These are phyloP conservation scores for Uria lomvia DNA, from an alignment of 2,113 vertebrate species.

Conservation along the genomic window DNA sequence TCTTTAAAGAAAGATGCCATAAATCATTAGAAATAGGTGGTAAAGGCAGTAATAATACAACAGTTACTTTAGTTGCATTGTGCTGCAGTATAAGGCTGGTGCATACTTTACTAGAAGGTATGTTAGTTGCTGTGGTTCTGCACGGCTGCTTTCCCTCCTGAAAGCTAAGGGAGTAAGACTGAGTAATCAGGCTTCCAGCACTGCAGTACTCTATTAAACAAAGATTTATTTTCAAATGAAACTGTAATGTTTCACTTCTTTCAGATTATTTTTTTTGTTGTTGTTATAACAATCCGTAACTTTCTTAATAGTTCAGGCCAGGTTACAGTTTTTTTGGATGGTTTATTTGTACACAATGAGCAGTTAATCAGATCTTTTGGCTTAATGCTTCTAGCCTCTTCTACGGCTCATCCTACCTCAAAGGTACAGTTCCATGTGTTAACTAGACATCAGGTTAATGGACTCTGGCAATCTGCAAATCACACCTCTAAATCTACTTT, in stretches of 20 bases:
- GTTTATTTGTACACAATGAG: background rate
- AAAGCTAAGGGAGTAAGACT: background rate
- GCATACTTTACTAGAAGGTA: background rate
- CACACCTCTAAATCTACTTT: slow-evolving; percentile 7
- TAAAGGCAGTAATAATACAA: background rate
- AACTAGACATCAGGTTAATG: slow-evolving; percentile 37
- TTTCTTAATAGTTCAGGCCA: background rate
- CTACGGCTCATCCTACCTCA: background rate
- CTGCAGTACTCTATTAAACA: background rate
- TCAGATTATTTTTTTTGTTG: background rate
- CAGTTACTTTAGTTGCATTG: background rate
- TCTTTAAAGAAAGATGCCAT: background rate
- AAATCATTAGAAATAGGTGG: background rate
- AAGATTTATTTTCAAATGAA: background rate
- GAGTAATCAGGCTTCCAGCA: background rate
- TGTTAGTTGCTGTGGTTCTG: background rate
- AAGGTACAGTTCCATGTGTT: background rate
- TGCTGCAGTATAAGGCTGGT: background rate
- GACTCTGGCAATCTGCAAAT: slow-evolving; percentile 47
- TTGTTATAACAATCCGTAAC: background rate
- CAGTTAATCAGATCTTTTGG: background rate
- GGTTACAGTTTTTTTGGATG: background rate
- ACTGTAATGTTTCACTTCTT: background rate
- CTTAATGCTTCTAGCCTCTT: background rate
- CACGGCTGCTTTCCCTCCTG: background rate